These are phyloP conservation scores for Parauchenoglanis ngamensis DNA, from an alignment of 2,797 vertebrate genomes.

Conservation along the genomic window DNA sequence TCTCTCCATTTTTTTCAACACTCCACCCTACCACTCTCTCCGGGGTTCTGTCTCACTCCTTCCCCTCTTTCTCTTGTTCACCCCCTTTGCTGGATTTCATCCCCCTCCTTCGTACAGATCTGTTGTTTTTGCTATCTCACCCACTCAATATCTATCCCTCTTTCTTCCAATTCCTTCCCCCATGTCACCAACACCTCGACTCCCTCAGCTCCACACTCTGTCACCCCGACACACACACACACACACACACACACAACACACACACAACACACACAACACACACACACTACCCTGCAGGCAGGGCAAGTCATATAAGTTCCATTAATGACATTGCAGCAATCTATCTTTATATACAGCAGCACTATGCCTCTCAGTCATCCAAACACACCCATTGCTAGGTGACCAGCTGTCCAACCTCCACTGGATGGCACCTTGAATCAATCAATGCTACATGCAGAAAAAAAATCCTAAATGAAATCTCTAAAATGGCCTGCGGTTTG, in stretches of 20 bases:
- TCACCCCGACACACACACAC: constrained; percentile 30
- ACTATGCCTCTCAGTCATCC: constrained; percentile 42
- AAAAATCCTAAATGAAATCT: constrained; percentile 35
- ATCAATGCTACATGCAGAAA: constrained; percentile 40
- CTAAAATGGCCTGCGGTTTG: constrained; percentile 10
- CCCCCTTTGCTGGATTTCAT: constrained; percentile 31
- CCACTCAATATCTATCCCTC: constrained; percentile 45
- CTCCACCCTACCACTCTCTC: constrained; percentile 52
- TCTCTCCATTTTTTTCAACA: constrained; percentile 45
- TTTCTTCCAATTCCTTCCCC: constrained; percentile 48
- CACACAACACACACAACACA: constrained; percentile 22
- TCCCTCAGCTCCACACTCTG: constrained; percentile 53
- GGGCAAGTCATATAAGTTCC: constrained; percentile 51
- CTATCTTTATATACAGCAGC: constrained; percentile 47
- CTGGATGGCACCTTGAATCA: constrained; percentile 42
- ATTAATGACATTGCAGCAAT: constrained; percentile 52
- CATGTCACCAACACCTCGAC: constrained; percentile 55
- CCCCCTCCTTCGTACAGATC: constrained; percentile 44
- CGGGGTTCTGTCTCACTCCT: constrained; percentile 63
- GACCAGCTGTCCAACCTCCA: constrained; percentile 43
- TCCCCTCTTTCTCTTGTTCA: constrained; percentile 54
- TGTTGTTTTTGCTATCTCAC: constrained; percentile 52
- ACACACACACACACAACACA: neutral
- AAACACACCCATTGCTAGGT: constrained; percentile 43
- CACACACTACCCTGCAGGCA: constrained; percentile 39